Base-by-base conservation (phyloP, 2,888 invertebrate species). In the Parascotia fuliginaria region DNA sequence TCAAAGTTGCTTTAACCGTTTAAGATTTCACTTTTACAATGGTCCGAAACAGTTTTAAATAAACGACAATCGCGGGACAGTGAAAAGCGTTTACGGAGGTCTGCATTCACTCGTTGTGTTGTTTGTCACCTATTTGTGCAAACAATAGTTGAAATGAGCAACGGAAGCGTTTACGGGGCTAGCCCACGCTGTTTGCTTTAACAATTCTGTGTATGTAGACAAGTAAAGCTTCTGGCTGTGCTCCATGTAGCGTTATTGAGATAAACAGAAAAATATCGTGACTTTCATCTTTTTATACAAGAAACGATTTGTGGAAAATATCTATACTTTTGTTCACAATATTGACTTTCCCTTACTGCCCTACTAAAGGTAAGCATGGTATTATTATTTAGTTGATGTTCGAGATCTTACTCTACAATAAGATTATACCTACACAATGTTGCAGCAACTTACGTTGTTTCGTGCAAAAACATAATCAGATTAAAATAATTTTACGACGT, bases 1-100 rank as follows among this genome's bases (percentile, higher is more conserved):
- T 67, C 53, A 67, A 27, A 66, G 52, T 51, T 27, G 45, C 50
- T 55, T 73, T 65, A 66, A 70, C 70, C 65, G 69, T 75, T 76
- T 63, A 65, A 70, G 73, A 72, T 82, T 83, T 83, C 83, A 82
- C 85, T 85, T 85, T 85, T 79, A 84, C 77, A 79, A 79, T 74
- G 65, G 71, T 58, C 65, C 61, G 61, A 77, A 77, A 74, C 74
- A 75, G 76, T 77, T 71, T 64, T 70, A 75, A 81, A 79, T 79
- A 77, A 75, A 76, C 75, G 66, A 76, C 79, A 76, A 81, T 75
- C 71, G 69, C 60, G 68, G 73, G 67, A 67, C 72, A 74, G 75
- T 72, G 76, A 78, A 81, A 77, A 73, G 70, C 73, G 75, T 77
- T 77, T 73, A 74, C 73, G 68, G 66, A 70, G 73, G 66, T 70